phyloP scores from a whole-genome alignment of 1,140 invertebrate species.

The Listronotus bonariensis region DNA sequence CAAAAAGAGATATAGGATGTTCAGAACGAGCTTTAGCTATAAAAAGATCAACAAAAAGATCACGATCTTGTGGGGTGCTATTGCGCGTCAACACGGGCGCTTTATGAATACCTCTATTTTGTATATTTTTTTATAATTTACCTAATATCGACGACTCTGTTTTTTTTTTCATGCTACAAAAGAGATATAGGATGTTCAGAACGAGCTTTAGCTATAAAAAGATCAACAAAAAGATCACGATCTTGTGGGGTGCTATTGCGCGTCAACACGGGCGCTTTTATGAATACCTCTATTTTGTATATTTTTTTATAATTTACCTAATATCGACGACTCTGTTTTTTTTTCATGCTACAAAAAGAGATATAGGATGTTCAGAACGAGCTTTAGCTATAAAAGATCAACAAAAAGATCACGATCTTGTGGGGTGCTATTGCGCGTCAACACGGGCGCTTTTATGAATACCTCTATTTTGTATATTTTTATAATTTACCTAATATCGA shows the following conservation, averaged over 20 bases:
- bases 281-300: conserved; percentile 9
- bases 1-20: neutral
- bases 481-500: no score
- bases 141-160: no score
- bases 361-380: neutral
- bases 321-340: no score
- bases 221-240: conserved; percentile 2
- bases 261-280: neutral
- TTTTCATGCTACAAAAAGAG: neutral
- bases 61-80: conserved; percentile 2
- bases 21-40: neutral
- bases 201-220: neutral
- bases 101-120: conserved; percentile 6
- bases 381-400: neutral
- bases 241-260: neutral
- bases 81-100: neutral
- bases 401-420: conserved; percentile 6
- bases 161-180: no score
- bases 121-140: no score
- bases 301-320: no score
- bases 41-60: conserved; percentile 3
- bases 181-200: neutral
- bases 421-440: neutral
- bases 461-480: no score
- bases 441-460: neutral